Evolutionary conservation across 37 sponge, comb jelly and placozoan species (phyloP).

Genomic region (Chondrilla cf. caribensis): DNA sequence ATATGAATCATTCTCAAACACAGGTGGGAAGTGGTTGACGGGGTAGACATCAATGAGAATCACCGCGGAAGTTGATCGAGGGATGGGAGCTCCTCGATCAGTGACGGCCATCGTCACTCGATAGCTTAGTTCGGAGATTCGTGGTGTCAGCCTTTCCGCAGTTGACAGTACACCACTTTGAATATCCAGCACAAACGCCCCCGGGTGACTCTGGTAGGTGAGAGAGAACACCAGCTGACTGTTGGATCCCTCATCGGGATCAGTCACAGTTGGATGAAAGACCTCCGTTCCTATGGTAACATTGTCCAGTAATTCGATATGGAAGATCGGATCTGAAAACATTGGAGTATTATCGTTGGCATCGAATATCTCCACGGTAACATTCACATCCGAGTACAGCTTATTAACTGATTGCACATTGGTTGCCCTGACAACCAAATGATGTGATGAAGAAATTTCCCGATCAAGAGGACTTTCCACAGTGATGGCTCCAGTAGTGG

Average conservation of each 20-base stretch:
- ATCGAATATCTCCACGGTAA: constrained; percentile 45
- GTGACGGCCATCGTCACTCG: constrained; percentile 43
- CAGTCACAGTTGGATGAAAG: constrained; percentile 35
- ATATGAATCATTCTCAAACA: constrained; percentile 46
- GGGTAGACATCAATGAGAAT: constrained; percentile 38
- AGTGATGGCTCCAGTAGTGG: constrained; percentile 38
- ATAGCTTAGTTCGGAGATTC: neutral
- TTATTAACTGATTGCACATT: constrained; percentile 18
- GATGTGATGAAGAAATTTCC: constrained; percentile 20
- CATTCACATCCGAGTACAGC: constrained; percentile 22
- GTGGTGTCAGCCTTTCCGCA: constrained; percentile 2
- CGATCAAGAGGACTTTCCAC: constrained; percentile 47
- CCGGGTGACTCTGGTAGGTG: constrained; percentile 29
- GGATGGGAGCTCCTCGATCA: constrained; percentile 64
- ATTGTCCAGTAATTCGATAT: constrained; percentile 11
- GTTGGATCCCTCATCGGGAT: constrained; percentile 69
- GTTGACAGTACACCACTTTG: constrained; percentile 50
- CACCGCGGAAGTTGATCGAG: constrained; percentile 14
- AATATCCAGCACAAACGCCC: constrained; percentile 41
- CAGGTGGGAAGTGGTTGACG: constrained; percentile 55
- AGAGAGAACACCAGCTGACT: constrained; percentile 57
- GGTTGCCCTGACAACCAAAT: constrained; percentile 37
- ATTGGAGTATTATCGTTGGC: constrained; percentile 72
- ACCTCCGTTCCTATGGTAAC: constrained; percentile 48
- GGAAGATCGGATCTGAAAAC: constrained; percentile 42